Evolutionary conservation across 2,888 invertebrate species (phyloP).

Genomic region (Watsonalla cultraria): DNA sequence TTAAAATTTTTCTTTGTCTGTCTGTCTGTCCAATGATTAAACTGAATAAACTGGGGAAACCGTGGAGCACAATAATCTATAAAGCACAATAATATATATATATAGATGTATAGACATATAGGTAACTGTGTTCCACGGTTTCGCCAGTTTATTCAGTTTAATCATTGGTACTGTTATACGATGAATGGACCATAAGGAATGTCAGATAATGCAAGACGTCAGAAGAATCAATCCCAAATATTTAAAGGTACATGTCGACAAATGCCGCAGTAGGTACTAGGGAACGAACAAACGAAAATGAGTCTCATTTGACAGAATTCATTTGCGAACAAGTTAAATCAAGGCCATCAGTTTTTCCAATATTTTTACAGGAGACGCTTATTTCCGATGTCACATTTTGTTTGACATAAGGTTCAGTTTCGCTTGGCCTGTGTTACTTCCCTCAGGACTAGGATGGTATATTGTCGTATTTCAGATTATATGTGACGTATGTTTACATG

Average conservation of each 20-base stretch:
- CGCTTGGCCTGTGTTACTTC: not conserved
- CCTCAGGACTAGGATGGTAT: not conserved
- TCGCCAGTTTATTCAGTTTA: too few relatives aligned
- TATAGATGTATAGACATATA: too few relatives aligned
- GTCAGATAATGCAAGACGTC: too few relatives aligned
- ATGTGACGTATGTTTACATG: not conserved
- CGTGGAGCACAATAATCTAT: too few relatives aligned
- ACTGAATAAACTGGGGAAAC: too few relatives aligned
- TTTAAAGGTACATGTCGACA: not conserved
- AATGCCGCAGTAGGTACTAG: not conserved
- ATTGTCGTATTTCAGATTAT: not conserved
- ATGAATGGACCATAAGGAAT: too few relatives aligned
- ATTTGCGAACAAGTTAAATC: not conserved
- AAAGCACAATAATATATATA: too few relatives aligned
- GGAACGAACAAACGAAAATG: conserved; percentile 3
- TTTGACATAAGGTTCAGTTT: not conserved
- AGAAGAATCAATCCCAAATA: too few relatives aligned
- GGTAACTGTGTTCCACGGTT: too few relatives aligned
- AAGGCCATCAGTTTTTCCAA: not conserved
- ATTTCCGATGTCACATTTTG: not conserved
- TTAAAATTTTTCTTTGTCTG: too few relatives aligned
- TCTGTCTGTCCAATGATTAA: too few relatives aligned
- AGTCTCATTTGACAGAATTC: conserved; percentile 1
- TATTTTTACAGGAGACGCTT: not conserved
- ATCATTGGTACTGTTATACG: too few relatives aligned